These are phyloP conservation scores for Taphrorychus bicolor DNA, from an alignment of 2,888 invertebrate species.

Conservation along the genomic window DNA sequence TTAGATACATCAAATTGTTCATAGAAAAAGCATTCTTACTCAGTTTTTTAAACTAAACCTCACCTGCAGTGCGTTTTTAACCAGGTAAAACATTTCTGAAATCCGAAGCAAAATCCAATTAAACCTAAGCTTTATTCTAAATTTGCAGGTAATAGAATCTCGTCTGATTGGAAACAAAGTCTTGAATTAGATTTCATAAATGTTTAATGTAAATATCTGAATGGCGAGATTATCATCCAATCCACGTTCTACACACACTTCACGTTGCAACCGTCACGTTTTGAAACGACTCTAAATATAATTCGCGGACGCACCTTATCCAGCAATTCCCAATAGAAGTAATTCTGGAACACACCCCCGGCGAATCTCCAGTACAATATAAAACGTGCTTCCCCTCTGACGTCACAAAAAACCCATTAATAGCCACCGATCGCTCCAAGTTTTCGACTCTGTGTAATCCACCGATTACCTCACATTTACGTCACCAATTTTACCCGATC, in stretches of 20 bases:
- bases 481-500: slow-evolving; percentile 29
- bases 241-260: neutral
- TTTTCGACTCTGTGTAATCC: neutral
- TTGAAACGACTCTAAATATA: neutral
- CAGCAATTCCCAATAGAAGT: neutral
- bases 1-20: too few relatives aligned
- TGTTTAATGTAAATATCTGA: too few relatives aligned
- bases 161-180: too few relatives aligned
- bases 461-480: slow-evolving; percentile 13
- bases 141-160: too few relatives aligned
- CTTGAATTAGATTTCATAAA: too few relatives aligned
- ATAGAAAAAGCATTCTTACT: too few relatives aligned
- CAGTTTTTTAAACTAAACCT: too few relatives aligned
- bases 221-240: too few relatives aligned
- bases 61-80: too few relatives aligned
- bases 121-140: too few relatives aligned
- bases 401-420: slow-evolving; percentile 12
- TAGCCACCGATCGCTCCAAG: slow-evolving; percentile 3
- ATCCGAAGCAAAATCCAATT: too few relatives aligned
- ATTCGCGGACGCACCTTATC: neutral
- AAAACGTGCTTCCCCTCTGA: slow-evolving; percentile 7
- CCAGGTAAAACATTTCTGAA: too few relatives aligned
- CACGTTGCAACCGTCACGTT: neutral
- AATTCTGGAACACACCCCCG: neutral
- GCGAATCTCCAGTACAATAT: neutral